These are phyloP conservation scores for Malurus cyaneus DNA, from an alignment of 2,113 vertebrate genomes.

Conservation along the genomic window DNA sequence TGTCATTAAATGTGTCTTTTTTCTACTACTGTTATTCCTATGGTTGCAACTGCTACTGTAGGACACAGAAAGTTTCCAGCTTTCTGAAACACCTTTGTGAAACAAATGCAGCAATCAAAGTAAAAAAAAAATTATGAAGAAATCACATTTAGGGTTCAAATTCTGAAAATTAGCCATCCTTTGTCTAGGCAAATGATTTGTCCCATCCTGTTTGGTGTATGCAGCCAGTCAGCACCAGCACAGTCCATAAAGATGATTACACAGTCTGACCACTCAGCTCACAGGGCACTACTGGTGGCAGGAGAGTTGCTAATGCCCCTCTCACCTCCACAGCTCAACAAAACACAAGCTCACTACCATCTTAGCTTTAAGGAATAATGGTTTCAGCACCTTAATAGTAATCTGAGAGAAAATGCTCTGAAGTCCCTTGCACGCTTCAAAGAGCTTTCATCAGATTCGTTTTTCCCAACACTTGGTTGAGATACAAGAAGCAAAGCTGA, in stretches of 20 bases:
- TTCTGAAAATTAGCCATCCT: neutral
- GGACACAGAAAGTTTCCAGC: neutral
- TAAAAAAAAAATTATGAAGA: neutral
- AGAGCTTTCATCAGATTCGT: neutral
- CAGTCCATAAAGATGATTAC: neutral
- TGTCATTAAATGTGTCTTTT: neutral
- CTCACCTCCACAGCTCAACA: neutral
- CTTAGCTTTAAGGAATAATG: neutral
- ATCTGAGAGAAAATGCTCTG: neutral
- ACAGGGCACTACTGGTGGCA: neutral
- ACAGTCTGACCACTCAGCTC: constrained; percentile 18
- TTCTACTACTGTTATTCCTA: neutral
- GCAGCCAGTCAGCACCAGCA: neutral
- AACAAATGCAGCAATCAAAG: neutral
- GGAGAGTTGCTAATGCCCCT: neutral
- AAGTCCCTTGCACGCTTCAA: neutral
- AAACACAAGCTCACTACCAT: neutral
- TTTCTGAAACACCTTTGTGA: neutral
- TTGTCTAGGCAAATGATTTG: neutral
- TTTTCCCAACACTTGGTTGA: neutral
- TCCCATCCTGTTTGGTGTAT: constrained; percentile 33
- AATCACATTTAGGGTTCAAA: neutral
- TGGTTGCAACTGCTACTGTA: neutral
- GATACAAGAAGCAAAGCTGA: neutral
- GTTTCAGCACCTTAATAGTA: neutral